phyloP scores from a whole-genome alignment of 2,113 vertebrate genomes.

The Terrapene triunguis region DNA sequence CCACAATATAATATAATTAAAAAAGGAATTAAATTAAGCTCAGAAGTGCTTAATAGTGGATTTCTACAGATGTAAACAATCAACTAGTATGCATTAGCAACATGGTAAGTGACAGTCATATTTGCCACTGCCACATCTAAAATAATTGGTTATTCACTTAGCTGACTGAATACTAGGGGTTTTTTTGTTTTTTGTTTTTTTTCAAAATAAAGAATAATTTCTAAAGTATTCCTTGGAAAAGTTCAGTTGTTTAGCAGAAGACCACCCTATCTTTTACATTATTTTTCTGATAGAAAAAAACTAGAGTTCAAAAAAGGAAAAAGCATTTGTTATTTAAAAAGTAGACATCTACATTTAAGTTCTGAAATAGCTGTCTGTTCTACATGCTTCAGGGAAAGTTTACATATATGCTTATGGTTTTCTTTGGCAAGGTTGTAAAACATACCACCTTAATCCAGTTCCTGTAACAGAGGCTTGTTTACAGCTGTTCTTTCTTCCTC shows the following conservation, averaged over 20 bases:
- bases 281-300: neutral
- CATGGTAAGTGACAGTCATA: neutral
- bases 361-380: neutral
- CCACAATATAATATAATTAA: slow-evolving; percentile 47
- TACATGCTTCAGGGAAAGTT: neutral
- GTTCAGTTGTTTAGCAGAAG: neutral
- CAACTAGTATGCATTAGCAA: neutral
- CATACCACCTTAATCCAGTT: slow-evolving; percentile 65
- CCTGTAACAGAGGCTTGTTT: slow-evolving; percentile 50
- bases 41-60: slow-evolving; percentile 56
- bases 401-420: neutral
- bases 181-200: neutral
- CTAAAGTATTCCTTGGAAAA: neutral
- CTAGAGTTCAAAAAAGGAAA: accelerated
- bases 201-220: neutral
- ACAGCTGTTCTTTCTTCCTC: slow-evolving; percentile 70
- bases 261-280: neutral
- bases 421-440: slow-evolving; percentile 62
- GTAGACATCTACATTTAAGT: neutral
- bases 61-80: slow-evolving; percentile 42
- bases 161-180: neutral
- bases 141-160: neutral
- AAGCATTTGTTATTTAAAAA: neutral
- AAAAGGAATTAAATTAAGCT: slow-evolving; percentile 71
- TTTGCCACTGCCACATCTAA: neutral